Evolutionary conservation across 2,113 vertebrate genomes (phyloP).

Genomic region (Psilopsiagon aymara): DNA sequence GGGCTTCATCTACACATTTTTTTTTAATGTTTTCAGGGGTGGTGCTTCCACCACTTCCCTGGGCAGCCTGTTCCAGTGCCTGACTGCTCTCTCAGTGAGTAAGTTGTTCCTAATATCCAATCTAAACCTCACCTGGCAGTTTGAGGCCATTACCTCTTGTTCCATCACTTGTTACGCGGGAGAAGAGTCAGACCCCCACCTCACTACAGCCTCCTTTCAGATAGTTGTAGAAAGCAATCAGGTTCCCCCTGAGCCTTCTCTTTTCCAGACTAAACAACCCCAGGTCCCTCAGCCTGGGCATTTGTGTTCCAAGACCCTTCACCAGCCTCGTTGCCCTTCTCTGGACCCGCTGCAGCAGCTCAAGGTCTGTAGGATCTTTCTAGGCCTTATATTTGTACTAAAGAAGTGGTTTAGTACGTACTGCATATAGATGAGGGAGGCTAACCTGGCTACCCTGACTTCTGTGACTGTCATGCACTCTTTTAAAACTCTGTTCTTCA

Average conservation of each 20-base stretch:
- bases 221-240: background rate
- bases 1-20: background rate
- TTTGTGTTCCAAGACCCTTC: background rate
- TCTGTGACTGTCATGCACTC: background rate
- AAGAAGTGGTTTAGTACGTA: background rate
- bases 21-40: background rate
- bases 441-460: background rate
- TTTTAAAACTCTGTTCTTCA: background rate
- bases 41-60: background rate
- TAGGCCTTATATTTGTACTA: background rate
- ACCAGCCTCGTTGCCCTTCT: background rate
- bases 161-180: background rate
- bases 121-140: background rate
- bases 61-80: background rate
- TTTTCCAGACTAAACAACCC: background rate
- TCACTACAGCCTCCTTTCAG: background rate
- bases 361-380: background rate
- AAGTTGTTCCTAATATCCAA: background rate
- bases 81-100: background rate
- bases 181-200: background rate
- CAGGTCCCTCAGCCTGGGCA: background rate
- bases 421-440: background rate
- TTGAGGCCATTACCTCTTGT: background rate
- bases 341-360: background rate
- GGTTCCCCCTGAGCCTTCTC: background rate